phyloP scores from a whole-genome alignment of 2,888 invertebrate genomes.

The Protula sp. region DNA sequence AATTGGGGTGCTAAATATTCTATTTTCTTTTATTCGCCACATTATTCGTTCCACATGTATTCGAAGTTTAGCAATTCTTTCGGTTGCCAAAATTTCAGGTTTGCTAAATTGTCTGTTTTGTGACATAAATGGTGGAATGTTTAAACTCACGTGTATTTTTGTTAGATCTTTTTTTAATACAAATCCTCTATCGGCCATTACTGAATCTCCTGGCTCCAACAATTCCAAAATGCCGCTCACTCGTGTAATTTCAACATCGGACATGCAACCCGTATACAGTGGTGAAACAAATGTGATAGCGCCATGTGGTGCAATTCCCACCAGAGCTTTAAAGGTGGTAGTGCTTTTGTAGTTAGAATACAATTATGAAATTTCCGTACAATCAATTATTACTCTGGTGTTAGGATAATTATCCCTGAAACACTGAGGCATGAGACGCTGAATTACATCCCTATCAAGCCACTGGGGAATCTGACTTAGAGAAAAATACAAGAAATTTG shows the following conservation, averaged over 20 bases:
- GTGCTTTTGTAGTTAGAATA: constrained; percentile 18
- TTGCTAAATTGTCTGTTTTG: constrained; percentile 1
- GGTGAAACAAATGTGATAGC: constrained; percentile 21
- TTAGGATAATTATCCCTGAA: constrained; percentile 18
- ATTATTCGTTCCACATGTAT: constrained; percentile 14
- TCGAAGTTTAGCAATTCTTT: constrained; percentile 13
- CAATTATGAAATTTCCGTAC: constrained; percentile 21
- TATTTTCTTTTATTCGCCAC: constrained; percentile 12
- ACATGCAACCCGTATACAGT: constrained; percentile 18
- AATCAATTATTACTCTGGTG: constrained; percentile 22
- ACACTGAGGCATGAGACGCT: constrained; percentile 10
- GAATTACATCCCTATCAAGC: neutral
- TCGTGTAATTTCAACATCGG: constrained; percentile 20
- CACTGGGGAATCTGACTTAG: neutral
- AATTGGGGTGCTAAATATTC: too few species aligned
- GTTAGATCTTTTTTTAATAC: constrained; percentile 15
- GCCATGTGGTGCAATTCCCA: constrained; percentile 20
- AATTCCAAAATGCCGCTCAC: constrained; percentile 15
- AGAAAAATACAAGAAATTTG: neutral
- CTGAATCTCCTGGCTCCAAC: constrained; percentile 19
- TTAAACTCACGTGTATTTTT: constrained; percentile 9
- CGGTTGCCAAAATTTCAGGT: constrained; percentile 10
- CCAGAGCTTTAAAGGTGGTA: constrained; percentile 17
- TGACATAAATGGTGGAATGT: constrained; percentile 18
- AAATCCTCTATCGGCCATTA: constrained; percentile 27